Percentiles rank a stretch among this genome's conserved stretches.
Evolutionary conservation across 2,113 vertebrate genomes (phyloP).

Genomic region (Dromiciops gliroides): DNA sequence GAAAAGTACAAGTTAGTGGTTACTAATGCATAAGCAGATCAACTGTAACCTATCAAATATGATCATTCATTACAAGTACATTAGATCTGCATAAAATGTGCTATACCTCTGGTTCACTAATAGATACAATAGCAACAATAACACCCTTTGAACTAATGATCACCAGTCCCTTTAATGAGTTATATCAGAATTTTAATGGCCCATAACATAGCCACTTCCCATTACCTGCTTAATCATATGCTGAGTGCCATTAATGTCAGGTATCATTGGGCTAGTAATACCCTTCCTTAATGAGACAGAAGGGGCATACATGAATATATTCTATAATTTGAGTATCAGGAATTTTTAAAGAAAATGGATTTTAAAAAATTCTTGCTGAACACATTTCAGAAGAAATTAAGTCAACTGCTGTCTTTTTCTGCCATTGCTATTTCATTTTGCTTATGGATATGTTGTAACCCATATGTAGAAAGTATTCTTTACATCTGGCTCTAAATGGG

Average conservation of each 20-base stretch:
- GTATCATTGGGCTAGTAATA: conserved; percentile 39
- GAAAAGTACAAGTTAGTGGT: conserved; percentile 47
- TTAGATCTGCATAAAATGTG: conserved; percentile 69
- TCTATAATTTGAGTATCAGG: conserved; percentile 35
- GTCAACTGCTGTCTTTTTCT: conserved; percentile 6
- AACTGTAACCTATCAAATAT: conserved; percentile 66
- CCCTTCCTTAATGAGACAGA: conserved; percentile 48
- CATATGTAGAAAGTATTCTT: no score
- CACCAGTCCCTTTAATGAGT: conserved; percentile 66
- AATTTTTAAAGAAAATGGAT: background rate
- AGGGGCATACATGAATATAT: conserved; percentile 26
- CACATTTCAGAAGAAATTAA: background rate
- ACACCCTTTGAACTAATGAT: conserved; percentile 68
- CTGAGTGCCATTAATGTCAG: conserved; percentile 70
- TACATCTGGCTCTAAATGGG: no score
- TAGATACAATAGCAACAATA: conserved; percentile 55
- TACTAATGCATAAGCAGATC: conserved; percentile 47
- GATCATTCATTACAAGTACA: conserved; percentile 62
- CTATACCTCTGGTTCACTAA: conserved; percentile 4
- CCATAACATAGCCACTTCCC: conserved; percentile 73
- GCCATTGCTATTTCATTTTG: no score
- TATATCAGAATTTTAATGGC: conserved; percentile 78
- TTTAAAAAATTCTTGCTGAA: background rate
- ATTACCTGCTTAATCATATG: conserved; percentile 75
- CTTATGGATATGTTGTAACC: no score